Evolutionary conservation across 2,888 invertebrate species (phyloP).

Genomic region (Aporophyla nigra): DNA sequence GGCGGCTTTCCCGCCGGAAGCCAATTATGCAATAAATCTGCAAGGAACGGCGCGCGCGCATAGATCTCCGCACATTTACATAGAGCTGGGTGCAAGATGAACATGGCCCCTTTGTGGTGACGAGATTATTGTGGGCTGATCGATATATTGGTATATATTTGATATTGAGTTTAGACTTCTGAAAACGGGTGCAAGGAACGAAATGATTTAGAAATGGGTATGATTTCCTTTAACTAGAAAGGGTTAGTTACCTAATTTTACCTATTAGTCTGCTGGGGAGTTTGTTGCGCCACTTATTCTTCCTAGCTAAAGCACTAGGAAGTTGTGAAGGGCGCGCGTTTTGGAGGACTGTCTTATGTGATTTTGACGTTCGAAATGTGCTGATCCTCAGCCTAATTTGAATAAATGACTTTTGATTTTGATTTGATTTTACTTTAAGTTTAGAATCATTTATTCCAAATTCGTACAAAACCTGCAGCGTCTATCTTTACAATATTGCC

Average conservation of each 20-base stretch:
- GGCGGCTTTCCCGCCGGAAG: slow-evolving; percentile 74
- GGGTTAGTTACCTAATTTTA: not conserved
- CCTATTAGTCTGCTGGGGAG: no score
- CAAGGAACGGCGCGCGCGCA: slow-evolving; percentile 66
- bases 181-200: not conserved
- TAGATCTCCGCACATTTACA: slow-evolving; percentile 70
- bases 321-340: no score
- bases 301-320: no score
- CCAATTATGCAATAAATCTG: slow-evolving; percentile 78
- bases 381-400: no score
- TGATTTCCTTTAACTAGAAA: not conserved
- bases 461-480: no score
- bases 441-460: no score
- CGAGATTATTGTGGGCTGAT: slow-evolving; percentile 55
- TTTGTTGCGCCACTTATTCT: no score
- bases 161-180: slow-evolving; percentile 5
- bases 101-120: slow-evolving; percentile 49
- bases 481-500: no score
- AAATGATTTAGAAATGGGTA: not conserved
- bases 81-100: slow-evolving; percentile 53
- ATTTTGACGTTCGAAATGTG: no score
- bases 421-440: no score
- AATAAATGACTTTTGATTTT: no score
- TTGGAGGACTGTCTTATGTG: no score
- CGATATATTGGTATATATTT: slow-evolving; percentile 47